A percentile compares a stretch with the other conserved stretches of the same genome.
phyloP scores from a whole-genome alignment of 2,113 vertebrate species.

The Cepphus grylle region DNA sequence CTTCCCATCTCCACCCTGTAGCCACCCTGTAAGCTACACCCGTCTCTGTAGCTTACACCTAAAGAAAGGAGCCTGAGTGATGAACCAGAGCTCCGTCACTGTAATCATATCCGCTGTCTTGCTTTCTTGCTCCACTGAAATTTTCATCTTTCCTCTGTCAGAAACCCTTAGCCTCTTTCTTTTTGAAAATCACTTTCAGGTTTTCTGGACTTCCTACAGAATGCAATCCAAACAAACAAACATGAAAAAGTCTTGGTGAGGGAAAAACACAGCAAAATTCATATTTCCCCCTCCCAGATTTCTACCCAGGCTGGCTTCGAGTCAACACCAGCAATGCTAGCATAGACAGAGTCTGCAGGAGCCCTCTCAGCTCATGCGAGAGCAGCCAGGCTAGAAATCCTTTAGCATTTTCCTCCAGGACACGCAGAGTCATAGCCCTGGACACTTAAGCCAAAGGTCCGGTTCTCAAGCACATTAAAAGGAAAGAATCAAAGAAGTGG shows the following conservation, averaged over 20 bases:
- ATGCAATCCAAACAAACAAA: neutral
- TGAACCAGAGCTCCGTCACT: neutral
- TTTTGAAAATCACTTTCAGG: neutral
- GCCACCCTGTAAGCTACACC: no score
- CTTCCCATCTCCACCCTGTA: neutral
- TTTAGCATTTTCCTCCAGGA: neutral
- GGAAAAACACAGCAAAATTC: neutral
- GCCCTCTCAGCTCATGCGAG: neutral
- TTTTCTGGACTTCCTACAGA: neutral
- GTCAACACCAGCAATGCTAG: neutral
- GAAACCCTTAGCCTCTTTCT: neutral
- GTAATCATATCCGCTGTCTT: neutral
- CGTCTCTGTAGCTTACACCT: neutral
- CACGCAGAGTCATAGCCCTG: fast-evolving
- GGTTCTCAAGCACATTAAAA: neutral
- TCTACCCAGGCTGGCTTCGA: neutral
- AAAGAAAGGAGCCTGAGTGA: neutral
- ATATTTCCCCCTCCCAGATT: neutral
- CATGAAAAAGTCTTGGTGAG: neutral
- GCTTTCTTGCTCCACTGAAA: neutral
- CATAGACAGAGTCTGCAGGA: neutral
- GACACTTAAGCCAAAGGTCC: neutral
- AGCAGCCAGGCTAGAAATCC: neutral
- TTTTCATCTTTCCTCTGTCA: neutral
- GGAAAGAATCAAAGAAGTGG: neutral